phyloP scores from a whole-genome alignment of 2,888 invertebrate genomes.

The Junonia oenone region DNA sequence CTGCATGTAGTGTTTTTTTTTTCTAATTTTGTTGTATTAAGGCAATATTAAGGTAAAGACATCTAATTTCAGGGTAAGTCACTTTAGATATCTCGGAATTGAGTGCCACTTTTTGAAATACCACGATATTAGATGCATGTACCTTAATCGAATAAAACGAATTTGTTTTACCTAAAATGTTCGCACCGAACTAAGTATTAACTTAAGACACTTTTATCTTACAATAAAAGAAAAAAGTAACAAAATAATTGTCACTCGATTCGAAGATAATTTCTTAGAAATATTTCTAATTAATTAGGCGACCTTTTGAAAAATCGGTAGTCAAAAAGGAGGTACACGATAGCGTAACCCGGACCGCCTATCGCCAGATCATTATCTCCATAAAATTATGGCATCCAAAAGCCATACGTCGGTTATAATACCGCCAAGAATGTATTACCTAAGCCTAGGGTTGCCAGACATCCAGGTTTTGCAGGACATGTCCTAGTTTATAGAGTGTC shows the following conservation, averaged over 20 bases:
- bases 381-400: conserved; percentile 66
- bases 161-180: no score
- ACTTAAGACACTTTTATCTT: conserved; percentile 2
- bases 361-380: conserved; percentile 58
- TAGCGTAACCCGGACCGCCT: conserved; percentile 35
- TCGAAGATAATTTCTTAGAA: conserved; percentile 26
- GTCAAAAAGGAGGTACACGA: conserved; percentile 27
- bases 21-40: no score
- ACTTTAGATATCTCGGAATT: no score
- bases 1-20: not conserved
- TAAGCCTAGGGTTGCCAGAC: no score
- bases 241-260: not conserved
- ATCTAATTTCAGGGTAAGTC: no score
- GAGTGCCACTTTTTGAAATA: no score
- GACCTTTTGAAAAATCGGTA: conserved; percentile 27
- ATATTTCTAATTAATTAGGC: conserved; percentile 31
- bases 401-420: conserved; percentile 58
- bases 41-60: no score
- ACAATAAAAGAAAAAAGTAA: not conserved
- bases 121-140: no score
- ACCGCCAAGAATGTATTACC: conserved; percentile 59
- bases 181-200: no score
- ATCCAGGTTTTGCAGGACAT: no score
- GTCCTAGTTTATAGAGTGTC: no score
- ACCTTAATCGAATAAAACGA: no score